Evolutionary conservation across 1,140 invertebrate genomes (phyloP), one percentile per base, ranked within the genome.

Genomic region (Aphaenogaster rudis): DNA sequence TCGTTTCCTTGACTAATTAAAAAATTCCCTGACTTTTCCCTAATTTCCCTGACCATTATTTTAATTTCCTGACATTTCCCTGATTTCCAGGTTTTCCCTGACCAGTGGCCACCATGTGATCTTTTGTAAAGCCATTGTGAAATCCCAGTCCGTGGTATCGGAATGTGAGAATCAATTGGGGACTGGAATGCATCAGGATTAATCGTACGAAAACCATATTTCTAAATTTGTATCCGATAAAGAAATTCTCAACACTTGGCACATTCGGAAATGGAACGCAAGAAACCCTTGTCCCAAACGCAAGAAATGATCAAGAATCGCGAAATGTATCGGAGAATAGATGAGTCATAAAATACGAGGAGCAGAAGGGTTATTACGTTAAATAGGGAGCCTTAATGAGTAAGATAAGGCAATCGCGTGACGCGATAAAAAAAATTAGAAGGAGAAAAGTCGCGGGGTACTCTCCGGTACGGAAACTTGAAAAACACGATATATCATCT

Each of bases 401-500:
- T 15, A 13, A 59, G 69, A 84, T 84, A 84, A 21, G 33, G 42
- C 42, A 63, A 84, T 84, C 42, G 69, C 80, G 80, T 84, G 80
- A 84, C 54, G 33, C 69, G 80, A 61, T 21, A 39, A 39, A 36
- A 36, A 72, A 84, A 72, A n/a, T 8, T 17, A 9, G 21, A 17
- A 28, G 28, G 48, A 21, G 71, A 74, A 74, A 79, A 48, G 42
- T 71, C 64, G 17, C 9, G 36, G 45, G 28, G 48, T 13, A 8
- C n/a, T 42, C 69, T 74, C 54, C 54, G 13, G 42, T 61, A 48
- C 45, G 52, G 57, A 84, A 74, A 74, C 69, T 50, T 48, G 69
- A 84, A 84, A 61, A 84, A 84, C 80, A 39, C 50, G 54, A 50
- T 84, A 36, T 74, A 82, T 76, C 69, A 61, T 84, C 69, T 61